Percentiles rank a stretch among this genome's conserved stretches.
These are phyloP conservation scores for Papilio xuthus DNA, from an alignment of 1,140 invertebrate species.

Conservation along the genomic window DNA sequence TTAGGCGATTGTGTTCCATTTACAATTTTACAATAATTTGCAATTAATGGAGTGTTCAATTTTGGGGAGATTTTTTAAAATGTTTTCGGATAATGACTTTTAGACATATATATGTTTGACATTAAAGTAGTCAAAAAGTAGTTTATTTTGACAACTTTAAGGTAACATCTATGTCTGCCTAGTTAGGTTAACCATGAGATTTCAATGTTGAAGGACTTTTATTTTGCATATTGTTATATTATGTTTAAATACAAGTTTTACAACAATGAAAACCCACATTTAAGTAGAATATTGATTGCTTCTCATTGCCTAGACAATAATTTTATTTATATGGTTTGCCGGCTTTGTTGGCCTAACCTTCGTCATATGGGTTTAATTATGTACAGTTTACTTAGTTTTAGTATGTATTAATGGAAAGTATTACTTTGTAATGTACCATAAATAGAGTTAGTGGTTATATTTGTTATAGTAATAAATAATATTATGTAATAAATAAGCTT, in stretches of 20 bases:
- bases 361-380: slow-evolving; percentile 43
- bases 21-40: slow-evolving; percentile 29
- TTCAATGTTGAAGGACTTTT: not conserved
- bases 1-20: slow-evolving; percentile 21
- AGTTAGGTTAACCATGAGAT: not conserved
- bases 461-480: slow-evolving; percentile 39
- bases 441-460: slow-evolving; percentile 43
- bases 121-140: not conserved
- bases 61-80: not conserved
- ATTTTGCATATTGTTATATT: not conserved
- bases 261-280: not conserved
- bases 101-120: not conserved
- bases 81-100: not conserved
- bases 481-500: slow-evolving; percentile 42
- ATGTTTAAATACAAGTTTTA: not conserved
- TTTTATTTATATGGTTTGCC: slow-evolving; percentile 48
- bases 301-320: slow-evolving; percentile 65
- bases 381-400: slow-evolving; percentile 46
- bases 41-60: slow-evolving; percentile 7
- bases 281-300: slow-evolving; percentile 45
- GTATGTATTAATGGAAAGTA: slow-evolving; percentile 66
- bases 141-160: not conserved
- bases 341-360: slow-evolving; percentile 41
- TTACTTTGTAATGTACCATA: slow-evolving; percentile 62
- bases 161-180: not conserved